phyloP scores from a whole-genome alignment of 1,140 invertebrate genomes.

The Atta texana region DNA sequence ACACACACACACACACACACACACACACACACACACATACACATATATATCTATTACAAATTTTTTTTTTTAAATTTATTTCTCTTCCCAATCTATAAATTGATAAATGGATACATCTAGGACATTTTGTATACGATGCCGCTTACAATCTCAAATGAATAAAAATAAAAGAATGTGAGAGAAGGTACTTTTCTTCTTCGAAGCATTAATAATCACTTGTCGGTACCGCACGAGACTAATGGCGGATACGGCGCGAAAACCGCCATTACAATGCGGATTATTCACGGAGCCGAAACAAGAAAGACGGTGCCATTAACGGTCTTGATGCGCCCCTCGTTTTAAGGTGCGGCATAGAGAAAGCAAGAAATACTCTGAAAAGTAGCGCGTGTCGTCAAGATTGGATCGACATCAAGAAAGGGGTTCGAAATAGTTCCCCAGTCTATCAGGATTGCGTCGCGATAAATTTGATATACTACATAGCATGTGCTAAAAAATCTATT shows the following conservation, averaged over 20 bases:
- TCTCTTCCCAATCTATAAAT: not conserved
- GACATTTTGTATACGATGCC: not conserved
- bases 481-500: not conserved
- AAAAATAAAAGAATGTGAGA: not conserved
- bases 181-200: conserved; percentile 22
- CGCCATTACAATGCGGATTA: conserved; percentile 70
- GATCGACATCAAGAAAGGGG: not conserved
- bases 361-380: conserved; percentile 59
- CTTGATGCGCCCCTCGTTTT: conserved; percentile 38
- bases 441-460: not conserved
- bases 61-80: not conserved
- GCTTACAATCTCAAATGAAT: not conserved
- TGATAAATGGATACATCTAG: not conserved
- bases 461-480: not conserved
- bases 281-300: conserved; percentile 63
- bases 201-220: conserved; percentile 59
- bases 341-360: conserved; percentile 40
- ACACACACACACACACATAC: too few species aligned
- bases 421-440: not conserved
- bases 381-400: conserved; percentile 38
- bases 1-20: too few species aligned
- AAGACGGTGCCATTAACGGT: conserved; percentile 70
- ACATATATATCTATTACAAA: not conserved
- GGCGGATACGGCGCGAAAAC: conserved; percentile 55
- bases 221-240: conserved; percentile 43